These are phyloP conservation scores for Uropsilus gracilis DNA, from an alignment of 2,113 vertebrate species.

Conservation along the genomic window DNA sequence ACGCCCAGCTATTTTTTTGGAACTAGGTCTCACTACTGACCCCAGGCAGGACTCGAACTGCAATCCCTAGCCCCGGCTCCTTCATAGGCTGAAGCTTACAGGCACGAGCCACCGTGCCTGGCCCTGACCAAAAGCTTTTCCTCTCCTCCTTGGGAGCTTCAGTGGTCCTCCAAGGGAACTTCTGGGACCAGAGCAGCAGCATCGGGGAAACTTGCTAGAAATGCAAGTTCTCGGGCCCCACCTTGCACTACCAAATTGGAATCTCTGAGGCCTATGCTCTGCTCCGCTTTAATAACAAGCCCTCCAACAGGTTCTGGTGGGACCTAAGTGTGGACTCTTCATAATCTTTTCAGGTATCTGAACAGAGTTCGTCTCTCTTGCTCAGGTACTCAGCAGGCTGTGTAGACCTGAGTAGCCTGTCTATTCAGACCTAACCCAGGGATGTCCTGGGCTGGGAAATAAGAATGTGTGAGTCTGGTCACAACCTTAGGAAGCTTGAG, in stretches of 20 bases:
- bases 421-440: too few species aligned
- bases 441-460: not conserved
- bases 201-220: not conserved
- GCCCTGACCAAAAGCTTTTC: too few species aligned
- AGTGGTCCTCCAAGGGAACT: not conserved
- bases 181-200: not conserved
- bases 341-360: too few species aligned
- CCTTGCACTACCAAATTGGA: not conserved
- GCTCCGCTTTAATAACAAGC: constrained; percentile 4
- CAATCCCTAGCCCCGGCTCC: too few species aligned
- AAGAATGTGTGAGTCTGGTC: not conserved
- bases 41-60: too few species aligned
- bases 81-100: too few species aligned
- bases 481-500: not conserved
- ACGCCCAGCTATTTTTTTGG: too few species aligned
- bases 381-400: not conserved
- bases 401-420: not conserved
- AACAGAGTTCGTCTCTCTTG: not conserved
- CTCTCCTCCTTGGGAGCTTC: not conserved
- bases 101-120: too few species aligned
- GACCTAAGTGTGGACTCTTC: not conserved
- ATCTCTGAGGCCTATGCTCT: not conserved
- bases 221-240: not conserved
- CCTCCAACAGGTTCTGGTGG: not conserved
- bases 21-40: too few species aligned